A percentile compares a stretch with the other conserved stretches of the same genome.
These are phyloP conservation scores for Pterocles burchelli DNA, from an alignment of 2,113 vertebrate species.

Conservation along the genomic window DNA sequence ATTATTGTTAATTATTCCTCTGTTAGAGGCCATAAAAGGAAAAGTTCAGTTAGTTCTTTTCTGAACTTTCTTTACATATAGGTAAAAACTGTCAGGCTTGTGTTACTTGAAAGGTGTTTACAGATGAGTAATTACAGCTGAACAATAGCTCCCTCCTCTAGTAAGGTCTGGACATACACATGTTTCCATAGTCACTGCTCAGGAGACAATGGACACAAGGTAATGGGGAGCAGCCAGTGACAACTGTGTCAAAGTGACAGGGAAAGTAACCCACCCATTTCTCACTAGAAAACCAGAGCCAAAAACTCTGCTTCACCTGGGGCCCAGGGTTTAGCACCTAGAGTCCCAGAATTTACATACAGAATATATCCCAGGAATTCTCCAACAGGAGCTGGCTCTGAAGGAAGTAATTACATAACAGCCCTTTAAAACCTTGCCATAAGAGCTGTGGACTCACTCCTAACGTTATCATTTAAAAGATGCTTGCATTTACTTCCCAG, in stretches of 20 bases:
- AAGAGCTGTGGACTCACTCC: background rate
- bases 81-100: background rate
- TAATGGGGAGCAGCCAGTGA: background rate
- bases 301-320: background rate
- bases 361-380: background rate
- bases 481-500: background rate
- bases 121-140: background rate
- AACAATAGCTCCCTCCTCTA: background rate
- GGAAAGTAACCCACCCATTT: background rate
- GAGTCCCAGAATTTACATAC: too few species aligned
- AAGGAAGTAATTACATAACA: background rate
- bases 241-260: background rate
- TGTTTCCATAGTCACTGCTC: background rate
- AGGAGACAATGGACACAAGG: background rate
- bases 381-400: background rate
- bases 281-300: background rate
- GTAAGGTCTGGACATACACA: background rate
- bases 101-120: background rate
- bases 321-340: background rate
- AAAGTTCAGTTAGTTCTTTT: background rate
- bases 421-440: background rate
- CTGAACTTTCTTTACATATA: background rate
- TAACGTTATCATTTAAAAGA: background rate
- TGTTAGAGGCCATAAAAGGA: background rate
- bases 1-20: background rate